Percentiles rank a stretch among this genome's conserved stretches.
Conservation (phyloP, 2,888 invertebrate genomes). For the Tenthredo livida region DNA sequence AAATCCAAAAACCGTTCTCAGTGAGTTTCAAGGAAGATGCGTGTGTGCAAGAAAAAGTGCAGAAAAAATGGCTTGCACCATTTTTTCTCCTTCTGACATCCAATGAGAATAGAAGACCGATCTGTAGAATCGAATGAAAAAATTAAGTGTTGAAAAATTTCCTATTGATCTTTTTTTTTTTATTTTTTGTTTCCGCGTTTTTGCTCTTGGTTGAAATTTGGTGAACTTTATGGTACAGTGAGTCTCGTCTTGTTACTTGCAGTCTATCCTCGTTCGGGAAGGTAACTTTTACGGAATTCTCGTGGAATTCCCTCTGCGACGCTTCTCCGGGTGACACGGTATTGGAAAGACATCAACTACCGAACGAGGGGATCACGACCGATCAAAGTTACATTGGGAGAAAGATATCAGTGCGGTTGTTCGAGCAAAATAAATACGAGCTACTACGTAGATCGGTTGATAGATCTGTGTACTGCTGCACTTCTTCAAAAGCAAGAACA, state of each 20-base stretch:
- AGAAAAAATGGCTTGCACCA: no score
- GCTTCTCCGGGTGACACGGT: slow-evolving; percentile 59
- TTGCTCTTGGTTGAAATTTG: background rate
- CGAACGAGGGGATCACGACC: slow-evolving; percentile 57
- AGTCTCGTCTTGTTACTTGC: slow-evolving; percentile 1
- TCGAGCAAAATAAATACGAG: slow-evolving; percentile 56
- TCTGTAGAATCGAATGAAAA: no score
- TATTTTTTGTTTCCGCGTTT: background rate
- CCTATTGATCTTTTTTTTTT: background rate
- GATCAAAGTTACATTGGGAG: slow-evolving; percentile 63
- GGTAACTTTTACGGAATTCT: background rate
- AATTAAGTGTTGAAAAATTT: no score
- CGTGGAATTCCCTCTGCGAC: slow-evolving; percentile 36
- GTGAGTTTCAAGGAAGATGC: no score
- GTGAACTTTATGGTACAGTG: background rate
- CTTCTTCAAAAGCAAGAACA: background rate
- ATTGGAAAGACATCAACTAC: slow-evolving; percentile 71
- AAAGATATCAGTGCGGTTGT: slow-evolving; percentile 65
- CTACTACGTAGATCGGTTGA: background rate
- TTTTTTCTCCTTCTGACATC: no score
- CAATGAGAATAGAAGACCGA: no score
- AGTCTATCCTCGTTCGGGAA: background rate
- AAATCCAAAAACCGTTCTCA: no score
- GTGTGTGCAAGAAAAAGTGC: no score
- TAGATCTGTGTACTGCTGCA: background rate